Evolutionary conservation across 2,113 vertebrate species (phyloP).

Genomic region (Anas platyrhynchos): DNA sequence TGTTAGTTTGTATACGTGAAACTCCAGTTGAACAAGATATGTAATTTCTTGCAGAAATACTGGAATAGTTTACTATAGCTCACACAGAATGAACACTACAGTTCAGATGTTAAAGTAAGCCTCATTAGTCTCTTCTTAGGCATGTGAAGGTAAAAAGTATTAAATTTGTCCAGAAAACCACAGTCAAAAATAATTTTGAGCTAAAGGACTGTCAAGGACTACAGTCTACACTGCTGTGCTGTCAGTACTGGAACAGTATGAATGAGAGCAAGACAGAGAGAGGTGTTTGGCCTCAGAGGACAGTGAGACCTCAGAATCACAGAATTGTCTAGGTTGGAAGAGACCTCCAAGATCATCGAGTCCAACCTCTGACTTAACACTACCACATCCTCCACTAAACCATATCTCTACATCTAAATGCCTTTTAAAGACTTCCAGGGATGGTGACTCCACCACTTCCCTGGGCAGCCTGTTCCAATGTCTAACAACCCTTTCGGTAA

Average conservation of each 20-base stretch:
- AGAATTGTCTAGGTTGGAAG: no score
- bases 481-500: no score
- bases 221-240: background rate
- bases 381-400: no score
- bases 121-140: background rate
- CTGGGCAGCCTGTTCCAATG: no score
- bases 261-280: background rate
- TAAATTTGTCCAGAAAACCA: background rate
- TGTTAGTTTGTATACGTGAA: background rate
- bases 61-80: background rate
- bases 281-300: background rate
- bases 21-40: background rate
- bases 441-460: no score
- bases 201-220: background rate
- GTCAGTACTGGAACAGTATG: background rate
- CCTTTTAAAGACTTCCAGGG: no score
- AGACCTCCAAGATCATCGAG: no score
- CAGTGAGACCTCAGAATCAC: background rate
- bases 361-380: no score
- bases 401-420: no score
- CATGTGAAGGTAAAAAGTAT: background rate
- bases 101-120: background rate
- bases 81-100: background rate
- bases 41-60: background rate
- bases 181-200: background rate